phyloP scores from a whole-genome alignment of 2,113 vertebrate species.

The Myiozetetes cayanensis region DNA sequence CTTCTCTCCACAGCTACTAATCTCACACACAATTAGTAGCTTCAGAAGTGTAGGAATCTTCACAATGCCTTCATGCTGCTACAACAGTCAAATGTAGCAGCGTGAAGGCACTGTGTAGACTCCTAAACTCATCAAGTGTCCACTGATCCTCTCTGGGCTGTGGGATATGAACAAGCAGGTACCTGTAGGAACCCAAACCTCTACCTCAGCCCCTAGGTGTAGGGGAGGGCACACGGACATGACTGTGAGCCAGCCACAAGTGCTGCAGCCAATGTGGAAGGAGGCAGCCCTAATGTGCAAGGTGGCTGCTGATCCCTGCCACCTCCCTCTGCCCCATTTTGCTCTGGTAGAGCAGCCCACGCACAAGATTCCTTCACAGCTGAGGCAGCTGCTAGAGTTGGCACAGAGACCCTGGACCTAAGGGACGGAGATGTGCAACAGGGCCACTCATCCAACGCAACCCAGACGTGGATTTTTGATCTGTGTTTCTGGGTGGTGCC shows the following conservation, averaged over 20 bases:
- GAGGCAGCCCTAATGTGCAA: not conserved
- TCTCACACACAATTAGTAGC: not conserved
- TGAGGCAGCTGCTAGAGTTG: not conserved
- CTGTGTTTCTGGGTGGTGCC: not conserved
- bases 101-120: not conserved
- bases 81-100: not conserved
- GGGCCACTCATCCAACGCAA: not conserved
- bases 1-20: not conserved
- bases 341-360: not conserved
- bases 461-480: fast-evolving
- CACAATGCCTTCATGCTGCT: not conserved
- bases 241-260: fast-evolving
- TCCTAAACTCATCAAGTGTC: not conserved
- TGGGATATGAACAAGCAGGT: fast-evolving
- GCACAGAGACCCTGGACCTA: not conserved
- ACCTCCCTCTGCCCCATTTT: not conserved
- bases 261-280: not conserved
- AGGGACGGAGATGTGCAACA: not conserved
- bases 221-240: not conserved
- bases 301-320: not conserved
- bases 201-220: not conserved
- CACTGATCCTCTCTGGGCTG: not conserved
- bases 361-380: fast-evolving
- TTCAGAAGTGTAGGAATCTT: not conserved
- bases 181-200: not conserved